Evolutionary conservation across 2,888 invertebrate genomes (phyloP), one percentile per base, ranked within the genome.

Genomic region (Caenorhabditis auriculariae): DNA sequence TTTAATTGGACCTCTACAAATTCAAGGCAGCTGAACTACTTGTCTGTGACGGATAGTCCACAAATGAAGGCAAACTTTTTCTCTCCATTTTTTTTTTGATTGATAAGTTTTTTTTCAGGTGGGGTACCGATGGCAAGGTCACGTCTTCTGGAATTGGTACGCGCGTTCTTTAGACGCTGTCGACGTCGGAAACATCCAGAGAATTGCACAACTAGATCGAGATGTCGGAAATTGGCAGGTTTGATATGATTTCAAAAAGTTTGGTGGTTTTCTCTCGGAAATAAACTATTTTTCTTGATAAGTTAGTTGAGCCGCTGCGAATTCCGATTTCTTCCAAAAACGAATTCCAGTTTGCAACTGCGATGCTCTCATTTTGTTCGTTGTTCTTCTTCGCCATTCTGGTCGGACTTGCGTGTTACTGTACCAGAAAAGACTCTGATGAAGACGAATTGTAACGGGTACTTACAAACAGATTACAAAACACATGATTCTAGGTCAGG

Each of bases 311-410:
- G n/a, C n/a, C 9, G n/a, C 35, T 32, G 9, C 35, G n/a, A 9
- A n/a, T n/a, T 32, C 35, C 7, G n/a, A 32, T 9, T 32, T 32
- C 35, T 29, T 27, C 32, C 27, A 51, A 28, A 46, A 47, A 57
- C 27, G 1, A n/a, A 3, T 15, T 76, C 54, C 62, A 79, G 77
- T 65, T 82, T 35, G 82, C 81, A 32, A 81, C 81, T 4, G 81
- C 80, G 61, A 72, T 81, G 67, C 69, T 82, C 15, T 74, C 81
- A 7, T 82, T 77, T 60, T 78, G 74, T 50, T 75, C 81, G 3
- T 62, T 81, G 12, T 82, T 81, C 64, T 82, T 81, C 70, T 81
- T 81, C 51, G 77, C 82, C 17, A 82, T 81, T 38, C 73, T 81
- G 24, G 81, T 81, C 46, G 82, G 81, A 7, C 52, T 81, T 39